These are phyloP conservation scores for Dascyllus trimaculatus DNA, from an alignment of 2,113 vertebrate species.

Conservation along the genomic window DNA sequence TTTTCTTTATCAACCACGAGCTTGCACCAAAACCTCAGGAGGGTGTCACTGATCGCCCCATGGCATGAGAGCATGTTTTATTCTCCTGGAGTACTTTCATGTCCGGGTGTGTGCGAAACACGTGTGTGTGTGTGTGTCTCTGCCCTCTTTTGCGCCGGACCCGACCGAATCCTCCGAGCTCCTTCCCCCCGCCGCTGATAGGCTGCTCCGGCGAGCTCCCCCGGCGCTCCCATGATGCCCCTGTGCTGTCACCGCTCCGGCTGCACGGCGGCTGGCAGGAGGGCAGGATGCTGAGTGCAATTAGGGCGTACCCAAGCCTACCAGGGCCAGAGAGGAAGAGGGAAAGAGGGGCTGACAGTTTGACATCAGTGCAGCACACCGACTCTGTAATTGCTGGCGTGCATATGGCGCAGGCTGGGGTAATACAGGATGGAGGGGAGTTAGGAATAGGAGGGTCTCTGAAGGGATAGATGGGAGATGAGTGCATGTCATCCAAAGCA, in stretches of 20 bases:
- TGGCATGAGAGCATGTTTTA: conserved; percentile 62
- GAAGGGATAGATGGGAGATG: conserved; percentile 42
- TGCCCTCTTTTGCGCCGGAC: conserved; percentile 30
- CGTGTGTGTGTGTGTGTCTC: conserved; percentile 5
- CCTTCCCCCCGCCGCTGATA: conserved; percentile 43
- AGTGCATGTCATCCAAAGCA: conserved; percentile 41
- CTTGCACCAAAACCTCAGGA: conserved; percentile 52
- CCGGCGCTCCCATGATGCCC: conserved; percentile 60
- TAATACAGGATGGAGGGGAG: conserved; percentile 39
- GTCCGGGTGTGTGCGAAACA: conserved; percentile 18
- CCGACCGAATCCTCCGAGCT: conserved; percentile 39
- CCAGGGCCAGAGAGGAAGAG: conserved; percentile 43
- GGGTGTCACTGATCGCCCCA: conserved; percentile 62
- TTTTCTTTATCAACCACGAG: conserved; percentile 52
- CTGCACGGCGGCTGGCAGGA: conserved; percentile 59
- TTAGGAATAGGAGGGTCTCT: conserved; percentile 49
- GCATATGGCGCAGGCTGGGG: conserved; percentile 42
- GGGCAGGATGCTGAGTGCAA: conserved; percentile 71
- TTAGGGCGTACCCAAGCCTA: conserved; percentile 73
- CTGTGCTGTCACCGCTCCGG: conserved; percentile 65
- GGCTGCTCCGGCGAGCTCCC: conserved; percentile 48
- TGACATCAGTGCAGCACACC: conserved; percentile 72
- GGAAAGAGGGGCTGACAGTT: conserved; percentile 69
- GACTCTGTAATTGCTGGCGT: conserved; percentile 74
- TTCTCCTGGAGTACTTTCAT: conserved; percentile 63